Conservation (phyloP, 2,113 vertebrate species). For the Grallaria varia region DNA sequence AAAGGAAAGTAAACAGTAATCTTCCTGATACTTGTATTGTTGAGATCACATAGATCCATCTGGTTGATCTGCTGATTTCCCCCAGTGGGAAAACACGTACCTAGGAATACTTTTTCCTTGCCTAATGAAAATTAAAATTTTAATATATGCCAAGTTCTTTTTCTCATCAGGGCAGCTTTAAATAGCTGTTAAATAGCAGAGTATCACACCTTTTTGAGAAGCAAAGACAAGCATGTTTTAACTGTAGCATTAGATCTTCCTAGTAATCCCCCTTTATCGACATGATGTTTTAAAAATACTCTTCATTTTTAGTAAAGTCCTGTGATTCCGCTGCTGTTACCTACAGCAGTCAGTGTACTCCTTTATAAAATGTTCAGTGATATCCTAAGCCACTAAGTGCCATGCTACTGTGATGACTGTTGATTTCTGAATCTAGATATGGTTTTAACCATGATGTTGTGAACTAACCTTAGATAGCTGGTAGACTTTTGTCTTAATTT, state of each 20-base stretch:
- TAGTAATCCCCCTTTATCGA: not conserved
- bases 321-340: slow-evolving; percentile 15
- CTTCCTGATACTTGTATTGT: not conserved
- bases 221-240: not conserved
- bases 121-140: not conserved
- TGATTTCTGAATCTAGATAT: slow-evolving; percentile 14
- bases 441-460: slow-evolving; percentile 53
- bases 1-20: slow-evolving; percentile 9
- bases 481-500: slow-evolving; percentile 52
- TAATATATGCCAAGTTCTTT: not conserved
- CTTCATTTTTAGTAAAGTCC: not conserved
- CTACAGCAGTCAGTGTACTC: not conserved
- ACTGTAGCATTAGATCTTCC: not conserved
- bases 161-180: slow-evolving; percentile 21
- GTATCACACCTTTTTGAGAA: slow-evolving; percentile 13
- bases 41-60: not conserved
- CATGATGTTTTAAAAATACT: not conserved
- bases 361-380: not conserved
- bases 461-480: slow-evolving; percentile 48
- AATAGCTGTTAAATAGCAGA: slow-evolving; percentile 24
- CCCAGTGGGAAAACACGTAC: not conserved
- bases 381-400: not conserved
- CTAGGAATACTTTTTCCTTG: not conserved
- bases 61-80: not conserved
- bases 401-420: not conserved